Evolutionary conservation across 2,888 invertebrate species (phyloP).

Genomic region (Leistus spinibarbis): DNA sequence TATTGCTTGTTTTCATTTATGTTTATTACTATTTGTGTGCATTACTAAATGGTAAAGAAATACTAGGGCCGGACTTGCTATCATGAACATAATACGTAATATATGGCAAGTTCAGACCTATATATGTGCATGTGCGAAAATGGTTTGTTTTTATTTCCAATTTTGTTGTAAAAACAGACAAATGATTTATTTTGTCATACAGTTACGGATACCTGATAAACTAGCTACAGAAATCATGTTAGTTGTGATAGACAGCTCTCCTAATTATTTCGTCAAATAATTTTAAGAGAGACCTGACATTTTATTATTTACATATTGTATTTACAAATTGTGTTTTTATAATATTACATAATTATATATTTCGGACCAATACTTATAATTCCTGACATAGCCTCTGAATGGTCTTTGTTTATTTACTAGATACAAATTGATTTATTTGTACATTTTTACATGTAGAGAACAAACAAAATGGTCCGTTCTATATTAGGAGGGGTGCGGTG

Average conservation of each 20-base stretch:
- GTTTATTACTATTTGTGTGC: not conserved
- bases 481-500: too few relatives aligned
- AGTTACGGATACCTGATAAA: constrained; percentile 33
- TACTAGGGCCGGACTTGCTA: too few relatives aligned
- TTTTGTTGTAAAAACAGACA: constrained; percentile 27
- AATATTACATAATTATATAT: not conserved
- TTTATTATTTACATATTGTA: not conserved
- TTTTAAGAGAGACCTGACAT: constrained; percentile 13
- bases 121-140: not conserved
- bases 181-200: constrained; percentile 34
- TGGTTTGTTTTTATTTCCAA: not conserved
- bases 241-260: constrained; percentile 40
- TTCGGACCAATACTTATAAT: too few relatives aligned
- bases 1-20: too few relatives aligned
- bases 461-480: not conserved
- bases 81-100: too few relatives aligned
- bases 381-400: too few relatives aligned
- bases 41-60: not conserved
- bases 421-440: not conserved
- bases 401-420: too few relatives aligned
- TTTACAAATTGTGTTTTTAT: not conserved
- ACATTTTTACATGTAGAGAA: not conserved
- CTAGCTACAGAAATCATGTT: constrained; percentile 23
- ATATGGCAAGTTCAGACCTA: too few relatives aligned
- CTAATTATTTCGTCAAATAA: constrained; percentile 41